Percentiles rank a stretch among this genome's conserved stretches.
phyloP scores from a whole-genome alignment of 2,113 vertebrate genomes.

The Leucoraja erinaceus region DNA sequence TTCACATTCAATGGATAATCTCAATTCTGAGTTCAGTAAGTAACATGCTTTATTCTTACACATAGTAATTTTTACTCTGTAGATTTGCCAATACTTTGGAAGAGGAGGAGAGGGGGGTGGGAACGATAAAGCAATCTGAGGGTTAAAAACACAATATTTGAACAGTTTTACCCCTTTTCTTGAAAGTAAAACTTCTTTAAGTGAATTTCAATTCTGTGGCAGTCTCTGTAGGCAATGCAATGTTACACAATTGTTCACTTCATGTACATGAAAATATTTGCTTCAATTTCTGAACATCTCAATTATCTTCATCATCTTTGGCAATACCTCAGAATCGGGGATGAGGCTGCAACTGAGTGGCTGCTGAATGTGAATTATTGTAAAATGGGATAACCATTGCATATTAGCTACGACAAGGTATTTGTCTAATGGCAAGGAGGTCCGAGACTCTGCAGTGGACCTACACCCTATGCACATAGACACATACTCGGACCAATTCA shows the following conservation, averaged over 20 bases:
- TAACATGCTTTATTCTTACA: neutral
- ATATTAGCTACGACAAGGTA: too few species aligned
- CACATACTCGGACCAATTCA: too few species aligned
- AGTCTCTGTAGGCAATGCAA: neutral
- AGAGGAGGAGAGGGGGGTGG: too few species aligned
- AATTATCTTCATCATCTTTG: too few species aligned
- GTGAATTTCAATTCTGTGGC: neutral
- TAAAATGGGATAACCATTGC: too few species aligned
- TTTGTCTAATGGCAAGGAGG: too few species aligned
- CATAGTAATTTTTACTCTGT: neutral
- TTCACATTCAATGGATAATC: neutral
- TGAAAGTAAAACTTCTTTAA: neutral
- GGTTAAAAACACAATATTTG: neutral
- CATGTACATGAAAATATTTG: neutral
- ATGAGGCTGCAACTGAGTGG: too few species aligned
- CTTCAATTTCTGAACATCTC: neutral
- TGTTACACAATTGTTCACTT: too few species aligned
- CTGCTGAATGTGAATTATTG: too few species aligned
- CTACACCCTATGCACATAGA: too few species aligned
- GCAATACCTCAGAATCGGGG: too few species aligned
- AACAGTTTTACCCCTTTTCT: neutral
- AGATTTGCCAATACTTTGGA: neutral
- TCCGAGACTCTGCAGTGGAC: too few species aligned
- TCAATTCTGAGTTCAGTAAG: neutral
- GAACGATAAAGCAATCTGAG: neutral